phyloP scores from a whole-genome alignment of 1,140 invertebrate genomes.

The Augochlora pura region DNA sequence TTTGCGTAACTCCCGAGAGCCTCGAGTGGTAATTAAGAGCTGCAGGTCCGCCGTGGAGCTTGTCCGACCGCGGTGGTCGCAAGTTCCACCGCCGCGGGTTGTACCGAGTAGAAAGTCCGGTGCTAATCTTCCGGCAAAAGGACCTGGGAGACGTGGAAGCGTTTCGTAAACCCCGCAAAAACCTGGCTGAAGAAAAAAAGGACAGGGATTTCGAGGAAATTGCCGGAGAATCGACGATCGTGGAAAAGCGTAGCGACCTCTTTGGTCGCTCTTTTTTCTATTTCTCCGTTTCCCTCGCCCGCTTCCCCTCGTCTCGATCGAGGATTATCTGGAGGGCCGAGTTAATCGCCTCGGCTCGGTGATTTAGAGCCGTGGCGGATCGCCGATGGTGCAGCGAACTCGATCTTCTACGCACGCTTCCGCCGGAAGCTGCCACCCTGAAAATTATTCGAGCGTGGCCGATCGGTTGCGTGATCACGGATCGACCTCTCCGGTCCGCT shows the following conservation, averaged over 20 bases:
- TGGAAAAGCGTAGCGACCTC: slow-evolving; percentile 15
- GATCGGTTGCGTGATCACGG: slow-evolving; percentile 52
- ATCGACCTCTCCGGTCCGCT: slow-evolving; percentile 46
- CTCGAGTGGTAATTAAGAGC: slow-evolving; percentile 6
- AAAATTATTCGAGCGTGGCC: slow-evolving; percentile 69
- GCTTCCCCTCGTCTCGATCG: slow-evolving; percentile 4
- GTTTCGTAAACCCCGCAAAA: not conserved
- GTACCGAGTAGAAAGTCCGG: not conserved
- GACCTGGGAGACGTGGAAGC: not conserved
- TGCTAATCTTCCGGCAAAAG: not conserved
- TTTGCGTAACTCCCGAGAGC: slow-evolving; percentile 11
- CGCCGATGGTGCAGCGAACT: slow-evolving; percentile 56
- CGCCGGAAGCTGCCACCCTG: slow-evolving; percentile 71
- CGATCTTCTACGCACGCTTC: slow-evolving; percentile 53
- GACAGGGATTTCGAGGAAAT: slow-evolving; percentile 28
- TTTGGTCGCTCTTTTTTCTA: no score
- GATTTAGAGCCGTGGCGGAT: slow-evolving; percentile 41
- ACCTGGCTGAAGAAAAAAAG: not conserved
- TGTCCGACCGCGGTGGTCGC: not conserved
- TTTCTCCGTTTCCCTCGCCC: no score
- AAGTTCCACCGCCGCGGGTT: not conserved
- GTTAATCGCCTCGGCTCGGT: slow-evolving; percentile 54
- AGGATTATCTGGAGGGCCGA: slow-evolving; percentile 22
- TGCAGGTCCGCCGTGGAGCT: no score
- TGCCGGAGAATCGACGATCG: slow-evolving; percentile 11